Conservation (phyloP, 2,797 vertebrate genomes). For the Saguinus oedipus region DNA sequence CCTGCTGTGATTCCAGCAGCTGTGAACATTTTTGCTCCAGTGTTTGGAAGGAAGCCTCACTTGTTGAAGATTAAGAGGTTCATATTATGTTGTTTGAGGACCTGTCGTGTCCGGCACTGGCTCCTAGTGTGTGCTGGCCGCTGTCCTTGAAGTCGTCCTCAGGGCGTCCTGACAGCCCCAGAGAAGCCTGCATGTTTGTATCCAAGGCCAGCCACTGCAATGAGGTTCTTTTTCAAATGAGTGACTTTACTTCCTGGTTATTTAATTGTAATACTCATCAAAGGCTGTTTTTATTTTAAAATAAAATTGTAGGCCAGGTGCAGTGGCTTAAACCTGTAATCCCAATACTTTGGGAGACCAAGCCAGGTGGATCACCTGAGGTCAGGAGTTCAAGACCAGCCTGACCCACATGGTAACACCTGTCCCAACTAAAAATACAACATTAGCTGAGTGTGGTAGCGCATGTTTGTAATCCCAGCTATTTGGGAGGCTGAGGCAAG, state of each 20-base stretch:
- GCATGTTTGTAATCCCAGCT: neutral
- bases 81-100: neutral
- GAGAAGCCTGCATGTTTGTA: too few species aligned
- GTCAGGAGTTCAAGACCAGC: neutral
- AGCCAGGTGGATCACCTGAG: neutral
- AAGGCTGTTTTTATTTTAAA: neutral
- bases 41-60: neutral
- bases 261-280: neutral
- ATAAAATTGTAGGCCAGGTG: neutral
- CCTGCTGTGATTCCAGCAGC: neutral
- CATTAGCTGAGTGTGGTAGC: neutral
- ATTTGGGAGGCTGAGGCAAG: neutral
- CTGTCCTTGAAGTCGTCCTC: neutral
- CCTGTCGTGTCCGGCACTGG: neutral
- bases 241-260: neutral
- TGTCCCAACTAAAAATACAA: neutral
- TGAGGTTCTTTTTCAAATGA: neutral
- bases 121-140: fast-evolving
- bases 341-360: neutral
- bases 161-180: neutral
- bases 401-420: neutral
- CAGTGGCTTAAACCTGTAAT: neutral
- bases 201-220: fast-evolving
- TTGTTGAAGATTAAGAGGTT: neutral
- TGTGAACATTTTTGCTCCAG: neutral